Evolutionary conservation across 2,113 vertebrate genomes (phyloP).

Genomic region (Hymenochirus boettgeri): DNA sequence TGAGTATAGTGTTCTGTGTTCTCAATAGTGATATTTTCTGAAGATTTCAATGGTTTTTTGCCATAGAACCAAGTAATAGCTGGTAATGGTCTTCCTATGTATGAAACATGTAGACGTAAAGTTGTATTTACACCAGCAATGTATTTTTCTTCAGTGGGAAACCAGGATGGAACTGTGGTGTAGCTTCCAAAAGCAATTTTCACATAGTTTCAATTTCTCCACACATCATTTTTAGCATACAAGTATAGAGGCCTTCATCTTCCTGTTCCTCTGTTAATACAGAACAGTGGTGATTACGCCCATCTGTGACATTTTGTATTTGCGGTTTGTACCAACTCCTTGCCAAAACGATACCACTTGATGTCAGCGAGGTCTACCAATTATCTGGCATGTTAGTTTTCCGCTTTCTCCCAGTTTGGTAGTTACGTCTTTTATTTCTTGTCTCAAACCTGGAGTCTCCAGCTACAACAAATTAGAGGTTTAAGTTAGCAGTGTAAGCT

Average conservation of each 20-base stretch:
- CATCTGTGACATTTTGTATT: conserved; percentile 96
- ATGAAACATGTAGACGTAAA: conserved; percentile 84
- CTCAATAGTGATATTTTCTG: conserved; percentile 84
- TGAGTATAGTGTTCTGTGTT: conserved; percentile 95
- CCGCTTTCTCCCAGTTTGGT: conserved; percentile 85
- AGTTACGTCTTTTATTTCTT: conserved; percentile 90
- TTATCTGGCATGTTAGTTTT: conserved; percentile 90
- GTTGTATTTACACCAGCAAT: conserved; percentile 80
- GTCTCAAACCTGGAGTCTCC: conserved; percentile 82
- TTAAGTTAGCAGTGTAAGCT: too few relatives aligned
- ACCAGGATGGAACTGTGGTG: conserved; percentile 84
- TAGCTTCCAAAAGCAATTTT: conserved; percentile 80
- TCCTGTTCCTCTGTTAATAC: conserved; percentile 90
- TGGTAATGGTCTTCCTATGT: conserved; percentile 90
- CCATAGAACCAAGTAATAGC: conserved; percentile 92
- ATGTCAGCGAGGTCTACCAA: conserved; percentile 93
- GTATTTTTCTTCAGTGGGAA: conserved; percentile 85
- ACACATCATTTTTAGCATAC: conserved; percentile 83
- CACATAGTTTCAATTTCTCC: conserved; percentile 88
- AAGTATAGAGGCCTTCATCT: conserved; percentile 93
- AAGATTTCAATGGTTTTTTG: conserved; percentile 80
- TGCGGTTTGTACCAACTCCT: conserved; percentile 86
- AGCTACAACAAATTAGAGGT: conserved; percentile 57
- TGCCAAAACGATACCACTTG: conserved; percentile 90
- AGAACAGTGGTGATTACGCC: conserved; percentile 86